Conservation (phyloP, 2,888 invertebrate genomes). For the Strigamia crassipes region DNA sequence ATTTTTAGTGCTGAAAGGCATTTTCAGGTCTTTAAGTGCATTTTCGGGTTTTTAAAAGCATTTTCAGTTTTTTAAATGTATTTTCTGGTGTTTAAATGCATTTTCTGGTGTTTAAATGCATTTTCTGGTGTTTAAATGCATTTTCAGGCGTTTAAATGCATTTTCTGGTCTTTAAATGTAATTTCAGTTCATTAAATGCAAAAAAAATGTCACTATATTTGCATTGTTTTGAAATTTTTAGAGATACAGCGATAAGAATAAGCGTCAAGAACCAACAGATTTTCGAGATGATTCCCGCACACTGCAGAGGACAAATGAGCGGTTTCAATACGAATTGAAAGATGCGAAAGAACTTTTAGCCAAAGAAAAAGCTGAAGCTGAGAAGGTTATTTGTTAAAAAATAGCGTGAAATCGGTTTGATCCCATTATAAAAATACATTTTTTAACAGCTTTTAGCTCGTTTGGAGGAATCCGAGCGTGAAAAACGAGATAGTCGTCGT, state of each 20-base stretch:
- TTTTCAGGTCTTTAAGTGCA: no score
- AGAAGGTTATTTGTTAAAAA: neutral
- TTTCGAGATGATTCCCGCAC: neutral
- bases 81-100: no score
- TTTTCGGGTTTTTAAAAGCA: no score
- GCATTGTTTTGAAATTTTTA: neutral
- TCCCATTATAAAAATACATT: neutral
- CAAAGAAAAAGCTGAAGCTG: conserved; percentile 27
- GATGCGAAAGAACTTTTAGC: neutral
- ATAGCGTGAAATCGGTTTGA: neutral
- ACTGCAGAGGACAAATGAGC: neutral
- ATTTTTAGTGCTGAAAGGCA: no score
- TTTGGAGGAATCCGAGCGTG: conserved; percentile 35
- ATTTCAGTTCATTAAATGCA: no score
- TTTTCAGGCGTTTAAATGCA: no score
- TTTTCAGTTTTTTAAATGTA: no score
- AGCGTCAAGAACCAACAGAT: neutral
- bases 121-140: no score
- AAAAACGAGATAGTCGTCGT: conserved; percentile 5
- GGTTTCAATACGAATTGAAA: neutral
- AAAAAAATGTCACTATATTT: no score
- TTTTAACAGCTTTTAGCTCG: conserved; percentile 16
- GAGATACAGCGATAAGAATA: neutral
- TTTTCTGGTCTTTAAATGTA: no score
- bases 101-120: no score